Percentiles rank a stretch among this genome's conserved stretches.
phyloP scores from a whole-genome alignment of 2,888 invertebrate species.

The Phrixothrix hirtus region DNA sequence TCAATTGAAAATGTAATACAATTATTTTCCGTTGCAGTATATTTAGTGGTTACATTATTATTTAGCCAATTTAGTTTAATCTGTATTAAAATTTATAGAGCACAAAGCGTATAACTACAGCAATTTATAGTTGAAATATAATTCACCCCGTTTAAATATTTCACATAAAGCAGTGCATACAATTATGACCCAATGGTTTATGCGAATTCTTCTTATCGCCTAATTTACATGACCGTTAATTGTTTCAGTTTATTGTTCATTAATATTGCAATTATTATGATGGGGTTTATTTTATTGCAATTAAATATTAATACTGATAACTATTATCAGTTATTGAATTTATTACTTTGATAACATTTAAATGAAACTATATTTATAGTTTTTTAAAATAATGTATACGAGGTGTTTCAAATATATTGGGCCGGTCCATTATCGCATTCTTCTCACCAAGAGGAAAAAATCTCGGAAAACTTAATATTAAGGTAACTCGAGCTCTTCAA shows the following conservation, averaged over 20 bases:
- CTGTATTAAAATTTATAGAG: conserved; percentile 7
- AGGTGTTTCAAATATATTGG: too few species aligned
- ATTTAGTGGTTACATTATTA: conserved; percentile 3
- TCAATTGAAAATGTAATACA: background rate
- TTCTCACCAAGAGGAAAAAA: too few species aligned
- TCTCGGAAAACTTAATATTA: too few species aligned
- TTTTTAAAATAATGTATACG: too few species aligned
- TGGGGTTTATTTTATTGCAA: too few species aligned
- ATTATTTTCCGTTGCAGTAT: background rate
- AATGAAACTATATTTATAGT: too few species aligned
- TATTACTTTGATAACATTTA: too few species aligned
- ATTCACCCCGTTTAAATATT: conserved; percentile 5
- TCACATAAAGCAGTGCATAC: conserved; percentile 2
- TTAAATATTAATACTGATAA: too few species aligned
- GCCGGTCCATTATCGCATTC: too few species aligned
- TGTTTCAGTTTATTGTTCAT: conserved; percentile 9
- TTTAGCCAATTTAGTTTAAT: conserved; percentile 9
- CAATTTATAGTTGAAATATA: conserved; percentile 10
- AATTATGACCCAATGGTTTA: conserved; percentile 9
- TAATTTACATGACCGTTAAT: conserved; percentile 12
- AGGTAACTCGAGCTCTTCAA: too few species aligned
- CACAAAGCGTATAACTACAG: background rate
- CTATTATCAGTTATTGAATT: too few species aligned
- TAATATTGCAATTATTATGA: background rate
- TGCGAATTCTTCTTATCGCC: conserved; percentile 12